Evolutionary conservation across 2,888 invertebrate genomes (phyloP).

Genomic region (Camptogramma bilineatum): DNA sequence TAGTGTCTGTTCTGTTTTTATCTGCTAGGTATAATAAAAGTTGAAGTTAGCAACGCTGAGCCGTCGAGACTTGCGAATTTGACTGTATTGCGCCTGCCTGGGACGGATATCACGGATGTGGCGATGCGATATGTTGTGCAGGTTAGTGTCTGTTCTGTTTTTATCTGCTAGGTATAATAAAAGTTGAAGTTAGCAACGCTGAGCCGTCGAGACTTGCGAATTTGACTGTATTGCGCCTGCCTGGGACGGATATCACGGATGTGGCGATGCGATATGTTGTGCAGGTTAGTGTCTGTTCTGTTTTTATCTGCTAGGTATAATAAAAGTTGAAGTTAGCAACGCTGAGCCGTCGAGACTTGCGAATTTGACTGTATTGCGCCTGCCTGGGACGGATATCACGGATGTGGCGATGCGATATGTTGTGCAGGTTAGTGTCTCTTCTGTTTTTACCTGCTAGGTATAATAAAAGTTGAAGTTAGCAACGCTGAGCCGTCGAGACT

Average conservation of each 20-base stretch:
- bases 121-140: constrained; percentile 86
- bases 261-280: constrained; percentile 88
- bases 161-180: too few relatives aligned
- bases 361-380: constrained; percentile 89
- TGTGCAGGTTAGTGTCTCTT: constrained; percentile 64
- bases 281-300: constrained; percentile 58
- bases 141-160: constrained; percentile 50
- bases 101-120: constrained; percentile 96
- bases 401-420: constrained; percentile 91
- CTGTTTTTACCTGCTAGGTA: not conserved
- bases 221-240: constrained; percentile 90
- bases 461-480: too few relatives aligned
- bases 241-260: constrained; percentile 96
- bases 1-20: not conserved
- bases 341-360: constrained; percentile 85
- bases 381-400: constrained; percentile 95
- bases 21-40: too few relatives aligned
- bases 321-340: too few relatives aligned
- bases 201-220: constrained; percentile 87
- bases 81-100: constrained; percentile 90
- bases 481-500: too few relatives aligned
- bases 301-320: not conserved
- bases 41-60: too few relatives aligned
- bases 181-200: too few relatives aligned
- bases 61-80: constrained; percentile 88